Conservation (phyloP, 2,888 invertebrate species). For the Pomacea canaliculata region DNA sequence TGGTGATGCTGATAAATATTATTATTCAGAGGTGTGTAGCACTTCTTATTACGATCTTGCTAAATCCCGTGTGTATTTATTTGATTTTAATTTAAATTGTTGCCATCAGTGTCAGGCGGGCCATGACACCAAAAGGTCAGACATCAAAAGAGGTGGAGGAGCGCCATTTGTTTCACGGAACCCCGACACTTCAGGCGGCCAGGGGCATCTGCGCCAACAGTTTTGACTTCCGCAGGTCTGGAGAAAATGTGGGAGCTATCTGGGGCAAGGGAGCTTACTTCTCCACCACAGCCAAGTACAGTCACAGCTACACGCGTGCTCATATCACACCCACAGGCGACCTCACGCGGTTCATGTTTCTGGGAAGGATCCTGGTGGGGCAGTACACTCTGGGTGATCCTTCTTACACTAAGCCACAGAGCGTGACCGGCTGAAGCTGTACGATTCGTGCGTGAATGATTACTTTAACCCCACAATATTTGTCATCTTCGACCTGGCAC, state of each 20-base stretch:
- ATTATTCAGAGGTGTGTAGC: too few species aligned
- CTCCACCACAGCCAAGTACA: constrained; percentile 52
- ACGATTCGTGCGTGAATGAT: neutral
- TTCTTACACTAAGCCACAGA: neutral
- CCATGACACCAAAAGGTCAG: too few species aligned
- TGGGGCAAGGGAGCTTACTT: constrained; percentile 57
- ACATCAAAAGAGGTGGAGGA: constrained; percentile 41
- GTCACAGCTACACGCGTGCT: constrained; percentile 48
- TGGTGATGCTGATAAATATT: too few species aligned
- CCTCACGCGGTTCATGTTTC: neutral
- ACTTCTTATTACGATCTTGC: too few species aligned
- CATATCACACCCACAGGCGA: too few species aligned
- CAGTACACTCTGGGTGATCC: neutral
- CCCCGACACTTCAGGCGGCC: constrained; percentile 33
- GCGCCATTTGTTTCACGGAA: constrained; percentile 47
- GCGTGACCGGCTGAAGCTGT: neutral
- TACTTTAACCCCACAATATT: neutral
- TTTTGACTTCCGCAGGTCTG: constrained; percentile 50
- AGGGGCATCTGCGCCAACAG: constrained; percentile 47
- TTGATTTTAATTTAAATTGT: too few species aligned
- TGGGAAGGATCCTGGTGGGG: neutral
- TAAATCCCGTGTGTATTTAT: too few species aligned
- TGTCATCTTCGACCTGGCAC: neutral
- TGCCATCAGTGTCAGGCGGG: too few species aligned
- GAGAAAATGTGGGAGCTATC: constrained; percentile 43